These are phyloP conservation scores for Arrhamphus sclerolepis DNA, from an alignment of 2,797 vertebrate genomes.

Conservation along the genomic window DNA sequence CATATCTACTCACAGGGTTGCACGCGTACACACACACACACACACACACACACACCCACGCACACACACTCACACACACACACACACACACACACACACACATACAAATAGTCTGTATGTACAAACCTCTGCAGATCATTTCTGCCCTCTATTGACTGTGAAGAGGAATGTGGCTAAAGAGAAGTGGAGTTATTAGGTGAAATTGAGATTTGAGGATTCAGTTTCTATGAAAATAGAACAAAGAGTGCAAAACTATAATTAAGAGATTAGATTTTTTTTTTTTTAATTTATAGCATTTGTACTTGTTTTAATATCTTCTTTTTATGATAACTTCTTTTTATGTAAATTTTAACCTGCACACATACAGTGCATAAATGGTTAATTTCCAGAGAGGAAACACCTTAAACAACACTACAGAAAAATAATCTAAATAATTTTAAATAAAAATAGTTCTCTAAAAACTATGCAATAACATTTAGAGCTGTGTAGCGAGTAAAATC, in stretches of 20 bases:
- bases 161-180: conserved; percentile 46
- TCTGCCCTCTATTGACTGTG: conserved; percentile 90
- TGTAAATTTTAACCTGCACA: no score
- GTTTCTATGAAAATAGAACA: neutral
- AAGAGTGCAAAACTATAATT: conserved; percentile 3
- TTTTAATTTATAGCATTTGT: neutral
- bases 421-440: no score
- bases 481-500: neutral
- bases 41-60: conserved; percentile 28
- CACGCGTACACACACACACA: conserved; percentile 29
- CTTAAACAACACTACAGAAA: neutral
- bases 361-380: neutral
- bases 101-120: conserved; percentile 12
- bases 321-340: neutral
- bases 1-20: conserved; percentile 6
- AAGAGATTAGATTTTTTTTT: neutral
- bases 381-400: neutral
- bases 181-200: neutral
- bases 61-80: conserved; percentile 28
- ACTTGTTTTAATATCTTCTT: neutral
- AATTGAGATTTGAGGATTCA: conserved; percentile 23
- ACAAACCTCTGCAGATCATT: conserved; percentile 73
- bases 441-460: neutral
- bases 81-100: conserved; percentile 28
- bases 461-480: neutral